A percentile compares a stretch with the other conserved stretches of the same genome.
phyloP scores from a whole-genome alignment of 2,888 invertebrate species.

The Synergus umbraculus region DNA sequence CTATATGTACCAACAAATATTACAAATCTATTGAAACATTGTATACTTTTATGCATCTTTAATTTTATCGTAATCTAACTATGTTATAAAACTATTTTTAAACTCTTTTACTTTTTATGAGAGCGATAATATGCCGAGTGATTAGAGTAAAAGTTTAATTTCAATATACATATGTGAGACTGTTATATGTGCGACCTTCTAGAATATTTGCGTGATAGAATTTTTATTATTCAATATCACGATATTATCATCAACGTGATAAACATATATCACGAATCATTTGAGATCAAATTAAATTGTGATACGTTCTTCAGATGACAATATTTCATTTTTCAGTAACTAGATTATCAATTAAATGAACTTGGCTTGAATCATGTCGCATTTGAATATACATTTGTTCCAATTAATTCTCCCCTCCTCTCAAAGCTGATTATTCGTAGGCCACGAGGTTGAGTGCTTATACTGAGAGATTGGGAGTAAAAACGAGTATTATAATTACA shows the following conservation, averaged over 20 bases:
- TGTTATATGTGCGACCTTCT: neutral
- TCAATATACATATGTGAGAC: neutral
- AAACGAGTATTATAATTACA: slow-evolving; percentile 48
- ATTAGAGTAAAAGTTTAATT: neutral
- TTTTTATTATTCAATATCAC: neutral
- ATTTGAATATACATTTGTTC: neutral
- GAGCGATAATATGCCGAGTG: neutral
- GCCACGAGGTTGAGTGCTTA: neutral
- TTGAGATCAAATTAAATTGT: neutral
- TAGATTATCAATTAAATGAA: neutral
- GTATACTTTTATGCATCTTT: neutral
- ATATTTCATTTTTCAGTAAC: neutral
- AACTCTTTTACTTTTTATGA: too few relatives aligned
- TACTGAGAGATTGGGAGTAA: neutral
- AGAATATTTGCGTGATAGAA: neutral
- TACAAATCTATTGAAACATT: neutral
- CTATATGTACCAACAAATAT: neutral
- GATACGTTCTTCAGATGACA: neutral
- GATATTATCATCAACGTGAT: neutral
- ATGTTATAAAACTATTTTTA: too few relatives aligned
- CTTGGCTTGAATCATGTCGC: neutral
- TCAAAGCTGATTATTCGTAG: neutral
- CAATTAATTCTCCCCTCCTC: neutral
- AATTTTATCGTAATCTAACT: neutral
- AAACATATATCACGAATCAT: neutral